Base-by-base conservation (phyloP, 2,797 vertebrate genomes). In the Malacoctenus gilli region DNA sequence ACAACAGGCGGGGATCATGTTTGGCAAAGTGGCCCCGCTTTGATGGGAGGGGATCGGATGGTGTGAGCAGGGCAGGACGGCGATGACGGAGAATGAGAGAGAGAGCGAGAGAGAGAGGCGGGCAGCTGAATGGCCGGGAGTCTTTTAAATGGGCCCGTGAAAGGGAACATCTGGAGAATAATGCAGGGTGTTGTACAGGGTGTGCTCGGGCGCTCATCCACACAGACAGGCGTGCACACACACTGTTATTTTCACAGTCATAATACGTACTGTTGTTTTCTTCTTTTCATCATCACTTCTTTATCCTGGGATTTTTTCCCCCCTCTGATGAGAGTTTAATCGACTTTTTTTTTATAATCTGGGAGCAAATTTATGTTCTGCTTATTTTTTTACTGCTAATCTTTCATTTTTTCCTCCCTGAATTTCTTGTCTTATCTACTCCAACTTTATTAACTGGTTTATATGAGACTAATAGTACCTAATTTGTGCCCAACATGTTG, bases 1-100 rank as follows among this genome's bases (percentile, higher is more conserved):
- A 84, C 84, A 86, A 87, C 85, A 83, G 75, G 67, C 81, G 58
- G 68, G 83, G 84, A 88, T 89, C 84, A 85, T 85, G 87, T 89
- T 89, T 88, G 83, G 84, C 76, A 85, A 88, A 89, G 83, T 86
- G 86, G 77, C 61, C n/a, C 62, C 0, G 60, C 85, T 88, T 89
- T 90, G 87, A 90, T 85, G 68, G 42, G 67, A n/a, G n/a, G 59
- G 79, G 81, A 87, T 89, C 60, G 72, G 78, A 75, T 87, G 85
- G 84, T 85, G 85, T 34, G 68, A 80, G 77, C 10, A 36, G n/a
- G n/a, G 75, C 67, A 68, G 74, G 56, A 63, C 2, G 46, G 52
- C 19, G 49, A 63, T 52, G 79, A 75, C 15, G 68, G 70, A 67
- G 70, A 72, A 65, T 19, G n/a, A n/a, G n/a, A n/a, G n/a, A n/a